phyloP scores from a whole-genome alignment of 2,113 vertebrate species.

The Xiphias gladius region DNA sequence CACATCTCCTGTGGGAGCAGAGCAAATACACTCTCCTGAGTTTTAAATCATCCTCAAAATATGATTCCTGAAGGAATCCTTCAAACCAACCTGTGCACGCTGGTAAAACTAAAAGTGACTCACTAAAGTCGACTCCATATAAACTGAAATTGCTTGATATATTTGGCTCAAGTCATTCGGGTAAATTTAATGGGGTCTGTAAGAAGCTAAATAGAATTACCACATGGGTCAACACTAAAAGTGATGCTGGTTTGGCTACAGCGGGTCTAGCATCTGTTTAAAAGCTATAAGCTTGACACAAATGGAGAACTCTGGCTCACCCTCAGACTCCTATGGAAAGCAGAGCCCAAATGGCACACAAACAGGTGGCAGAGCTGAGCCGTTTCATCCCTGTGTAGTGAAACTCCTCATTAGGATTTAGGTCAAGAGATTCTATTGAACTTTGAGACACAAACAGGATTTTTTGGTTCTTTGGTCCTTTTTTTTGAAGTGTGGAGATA shows the following conservation, averaged over 20 bases:
- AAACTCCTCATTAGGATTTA: slow-evolving; percentile 71
- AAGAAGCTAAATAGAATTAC: slow-evolving; percentile 79
- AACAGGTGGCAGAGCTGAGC: slow-evolving; percentile 71
- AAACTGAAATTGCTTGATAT: slow-evolving; percentile 82
- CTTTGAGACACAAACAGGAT: slow-evolving; percentile 58
- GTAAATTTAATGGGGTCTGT: slow-evolving; percentile 82
- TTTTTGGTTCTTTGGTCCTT: slow-evolving; percentile 37
- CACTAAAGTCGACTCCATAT: slow-evolving; percentile 73
- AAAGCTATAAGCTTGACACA: slow-evolving; percentile 74
- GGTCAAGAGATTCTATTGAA: slow-evolving; percentile 53
- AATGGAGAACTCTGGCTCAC: slow-evolving; percentile 67
- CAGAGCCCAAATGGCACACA: slow-evolving; percentile 20
- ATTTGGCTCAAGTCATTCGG: slow-evolving; percentile 77
- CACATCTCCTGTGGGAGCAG: slow-evolving; percentile 61
- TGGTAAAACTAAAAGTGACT: slow-evolving; percentile 79
- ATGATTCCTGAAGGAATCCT: slow-evolving; percentile 64
- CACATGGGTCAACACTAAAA: slow-evolving; percentile 84
- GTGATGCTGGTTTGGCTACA: slow-evolving; percentile 82
- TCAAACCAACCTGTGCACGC: slow-evolving; percentile 72
- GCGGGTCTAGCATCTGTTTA: slow-evolving; percentile 79
- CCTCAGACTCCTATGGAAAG: slow-evolving; percentile 50
- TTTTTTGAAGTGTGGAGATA: slow-evolving; percentile 76
- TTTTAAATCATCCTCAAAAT: slow-evolving; percentile 75
- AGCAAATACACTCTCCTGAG: slow-evolving; percentile 47
- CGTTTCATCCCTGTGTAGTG: slow-evolving; percentile 44